Evolutionary conservation across 2,113 vertebrate genomes (phyloP), one percentile per base, ranked within the genome.

Genomic region (Alexandromys fortis): DNA sequence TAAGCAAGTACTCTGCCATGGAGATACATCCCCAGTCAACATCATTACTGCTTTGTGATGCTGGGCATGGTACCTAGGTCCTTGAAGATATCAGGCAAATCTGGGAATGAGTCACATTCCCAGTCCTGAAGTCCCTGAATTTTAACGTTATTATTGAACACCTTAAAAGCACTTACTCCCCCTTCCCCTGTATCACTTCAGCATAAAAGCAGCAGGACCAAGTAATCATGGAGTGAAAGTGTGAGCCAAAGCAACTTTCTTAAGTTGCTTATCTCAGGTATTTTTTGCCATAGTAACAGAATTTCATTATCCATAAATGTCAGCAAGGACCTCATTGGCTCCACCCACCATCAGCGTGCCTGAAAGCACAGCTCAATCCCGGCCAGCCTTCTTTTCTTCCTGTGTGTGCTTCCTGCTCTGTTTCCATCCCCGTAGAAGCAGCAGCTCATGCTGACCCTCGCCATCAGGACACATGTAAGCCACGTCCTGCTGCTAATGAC

Each of bases 401-500:
- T 35, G 65, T 85, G 33, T 33, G 47, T 19, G 4, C 47, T 19
- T 7, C 49, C 17, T 52, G 58, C 58, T 38, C 38, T 16, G 19
- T 58, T 65, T 81, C n/a, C 38, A n/a, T 26, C n/a, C 52, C 26
- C 55, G 82, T 88, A 67, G 96, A 77, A 85, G 47, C 33, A 35
- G 52, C 0, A 0, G 6, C 95, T 73, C 83, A 49, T 76, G 42
- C 91, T 89, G 26, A 86, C 42, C 77, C 67, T 93, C 11, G 7
- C 88, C 79, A 49, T 49, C 65, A 35, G 78, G 92, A 70, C 58
- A 45, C 38, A 0, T 2, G 72, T 78, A 35, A 16, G 38, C 79
- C 9, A 7, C 30, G 73, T 92, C 93, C 96, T 86, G 89, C 89
- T 92, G 93, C 89, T 93, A 93, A 97, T 94, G 91, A 94, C 42